Evolutionary conservation across 2,113 vertebrate genomes (phyloP).

Genomic region (Phocoena phocoena): DNA sequence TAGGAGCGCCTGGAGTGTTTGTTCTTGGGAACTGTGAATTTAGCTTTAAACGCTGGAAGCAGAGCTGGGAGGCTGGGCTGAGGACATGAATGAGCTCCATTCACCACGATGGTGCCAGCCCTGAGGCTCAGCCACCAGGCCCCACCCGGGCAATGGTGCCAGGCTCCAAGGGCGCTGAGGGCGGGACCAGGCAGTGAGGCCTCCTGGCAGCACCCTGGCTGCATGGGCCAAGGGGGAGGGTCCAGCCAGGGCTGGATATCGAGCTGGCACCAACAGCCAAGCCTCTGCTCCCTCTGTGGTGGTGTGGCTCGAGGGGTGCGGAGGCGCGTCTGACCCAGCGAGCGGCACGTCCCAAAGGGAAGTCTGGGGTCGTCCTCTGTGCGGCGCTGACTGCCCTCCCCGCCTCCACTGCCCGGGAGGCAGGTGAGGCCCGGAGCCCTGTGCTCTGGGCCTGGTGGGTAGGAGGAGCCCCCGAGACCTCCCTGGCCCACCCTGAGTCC

Average conservation of each 20-base stretch:
- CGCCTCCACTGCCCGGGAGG: rapidly evolving
- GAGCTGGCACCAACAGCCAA: background rate
- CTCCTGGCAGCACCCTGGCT: background rate
- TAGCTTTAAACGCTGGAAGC: background rate
- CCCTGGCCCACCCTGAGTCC: background rate
- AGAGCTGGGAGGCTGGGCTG: background rate
- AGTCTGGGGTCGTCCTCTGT: background rate
- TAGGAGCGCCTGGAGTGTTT: background rate
- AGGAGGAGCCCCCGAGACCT: background rate
- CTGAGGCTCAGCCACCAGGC: background rate
- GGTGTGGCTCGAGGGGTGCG: background rate
- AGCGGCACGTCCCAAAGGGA: background rate
- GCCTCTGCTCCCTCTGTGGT: background rate
- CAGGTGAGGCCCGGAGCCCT: background rate
- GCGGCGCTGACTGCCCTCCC: too few relatives aligned
- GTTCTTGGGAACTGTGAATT: background rate
- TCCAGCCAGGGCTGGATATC: background rate
- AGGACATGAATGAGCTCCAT: constrained; percentile 9
- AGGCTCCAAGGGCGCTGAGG: background rate
- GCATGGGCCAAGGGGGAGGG: background rate
- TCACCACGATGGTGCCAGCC: background rate
- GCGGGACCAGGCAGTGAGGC: background rate
- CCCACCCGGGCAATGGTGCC: background rate
- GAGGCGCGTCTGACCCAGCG: background rate
- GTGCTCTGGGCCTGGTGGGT: background rate